Evolutionary conservation across 2,888 invertebrate species (phyloP), one percentile per base, ranked within the genome.

Genomic region (Oxystoma pomonae): DNA sequence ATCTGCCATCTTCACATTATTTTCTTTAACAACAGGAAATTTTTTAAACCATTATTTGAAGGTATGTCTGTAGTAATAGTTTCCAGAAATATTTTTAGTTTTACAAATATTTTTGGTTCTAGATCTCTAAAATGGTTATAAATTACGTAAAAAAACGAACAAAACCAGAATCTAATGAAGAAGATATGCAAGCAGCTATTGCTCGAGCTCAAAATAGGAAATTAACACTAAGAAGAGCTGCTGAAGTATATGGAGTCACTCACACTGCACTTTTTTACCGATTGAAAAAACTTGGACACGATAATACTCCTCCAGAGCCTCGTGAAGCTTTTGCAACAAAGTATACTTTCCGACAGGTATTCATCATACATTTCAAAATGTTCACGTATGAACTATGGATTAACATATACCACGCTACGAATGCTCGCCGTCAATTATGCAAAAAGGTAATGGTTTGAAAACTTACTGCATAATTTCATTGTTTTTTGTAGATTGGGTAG

Each of bases 341-440:
- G 35, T 12, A 35, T 35, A 35, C 35, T 3, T 35, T 35, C 12
- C n/a, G n/a, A 9, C 22, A 55, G 55, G 50, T 61, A 1, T 61
- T 57, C 35, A 57, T 51, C 19, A 51, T 61, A 61, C 51, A 51
- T 58, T 58, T 50, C 57, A 17, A 57, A 61, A 61, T 57, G 57
- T 57, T 61, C 61, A 18, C 55, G 49, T 22, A 61, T 61, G 61
- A 50, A 61, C 49, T 61, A 61, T 20, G 61, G 61, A 17, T 49
- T 61, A 50, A 61, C 61, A 51, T 61, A 58, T 50, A 21, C 5
- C 16, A 17, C 16, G 19, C 16, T 58, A 17, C 19, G 50, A 58
- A 58, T 12, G 16, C 22, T 58, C 12, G 58, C 58, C 16, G 9
- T 49, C 50, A 17, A 35, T 9, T 58, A 49, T 35, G 58, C 58